Conservation (phyloP, 2,888 invertebrate genomes). For the Abrostola triplasia region DNA sequence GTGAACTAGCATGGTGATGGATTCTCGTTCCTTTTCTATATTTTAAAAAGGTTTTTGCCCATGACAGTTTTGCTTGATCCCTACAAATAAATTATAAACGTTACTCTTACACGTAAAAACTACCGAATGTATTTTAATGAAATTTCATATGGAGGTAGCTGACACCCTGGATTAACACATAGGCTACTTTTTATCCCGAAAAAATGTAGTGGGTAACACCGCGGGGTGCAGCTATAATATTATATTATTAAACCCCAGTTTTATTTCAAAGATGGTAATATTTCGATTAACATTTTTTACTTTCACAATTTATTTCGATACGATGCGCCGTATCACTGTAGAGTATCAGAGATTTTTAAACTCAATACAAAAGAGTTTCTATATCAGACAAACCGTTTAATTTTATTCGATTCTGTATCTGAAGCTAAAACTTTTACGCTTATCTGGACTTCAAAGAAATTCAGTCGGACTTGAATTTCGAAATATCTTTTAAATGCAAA, state of each 20-base stretch:
- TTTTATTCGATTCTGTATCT: constrained; percentile 27
- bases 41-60: constrained; percentile 14
- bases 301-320: constrained; percentile 36
- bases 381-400: constrained; percentile 35
- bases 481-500: not conserved
- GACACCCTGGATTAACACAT: no score
- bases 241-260: not conserved
- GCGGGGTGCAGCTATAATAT: no score
- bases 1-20: not conserved
- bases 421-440: constrained; percentile 10
- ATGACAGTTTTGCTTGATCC: no score
- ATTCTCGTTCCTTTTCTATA: constrained; percentile 17
- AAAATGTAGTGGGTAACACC: no score
- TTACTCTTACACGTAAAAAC: no score
- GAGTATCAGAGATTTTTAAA: constrained; percentile 31
- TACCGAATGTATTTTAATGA: no score
- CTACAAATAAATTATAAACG: no score
- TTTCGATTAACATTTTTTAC: constrained; percentile 28
- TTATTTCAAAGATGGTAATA: constrained; percentile 22
- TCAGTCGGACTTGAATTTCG: not conserved
- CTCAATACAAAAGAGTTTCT: constrained; percentile 31
- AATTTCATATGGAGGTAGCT: no score
- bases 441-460: constrained; percentile 20
- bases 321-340: constrained; percentile 14
- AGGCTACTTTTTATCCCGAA: no score